Evolutionary conservation across 2,113 vertebrate species (phyloP).

Genomic region (Crotophaga sulcirostris): DNA sequence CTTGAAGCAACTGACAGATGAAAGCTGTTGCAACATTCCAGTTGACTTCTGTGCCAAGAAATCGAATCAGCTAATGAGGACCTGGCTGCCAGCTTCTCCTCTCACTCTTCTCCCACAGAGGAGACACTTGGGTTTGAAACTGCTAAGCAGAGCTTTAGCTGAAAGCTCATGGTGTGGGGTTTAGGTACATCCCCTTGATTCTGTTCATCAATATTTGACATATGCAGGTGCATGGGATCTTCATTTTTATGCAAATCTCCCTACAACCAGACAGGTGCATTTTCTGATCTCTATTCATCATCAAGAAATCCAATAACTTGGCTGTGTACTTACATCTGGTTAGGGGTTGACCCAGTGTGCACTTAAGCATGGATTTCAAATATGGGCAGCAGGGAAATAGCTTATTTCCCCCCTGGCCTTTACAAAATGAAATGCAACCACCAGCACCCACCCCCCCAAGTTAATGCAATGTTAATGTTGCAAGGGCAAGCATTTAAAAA

Average conservation of each 20-base stretch:
- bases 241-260: constrained; percentile 70
- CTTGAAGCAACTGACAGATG: background rate
- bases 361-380: constrained; percentile 68
- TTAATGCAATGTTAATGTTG: background rate
- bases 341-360: constrained; percentile 71
- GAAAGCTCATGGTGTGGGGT: background rate
- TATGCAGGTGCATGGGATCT: background rate
- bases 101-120: background rate
- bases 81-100: background rate
- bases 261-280: constrained; percentile 58
- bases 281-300: constrained; percentile 66
- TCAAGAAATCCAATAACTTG: constrained; percentile 73
- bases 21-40: background rate
- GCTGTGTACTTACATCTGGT: constrained; percentile 70
- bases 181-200: fast-evolving
- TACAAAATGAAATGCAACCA: background rate
- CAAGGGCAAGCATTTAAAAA: background rate
- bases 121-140: background rate
- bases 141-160: background rate
- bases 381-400: constrained; percentile 45
- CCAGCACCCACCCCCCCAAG: background rate
- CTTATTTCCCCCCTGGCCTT: constrained; percentile 53
- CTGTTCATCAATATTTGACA: constrained; percentile 12
- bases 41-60: background rate
- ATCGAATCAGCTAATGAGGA: background rate